Evolutionary conservation across 2,797 vertebrate genomes (phyloP), one percentile per base, ranked within the genome.

Genomic region (Scarus forsteni): DNA sequence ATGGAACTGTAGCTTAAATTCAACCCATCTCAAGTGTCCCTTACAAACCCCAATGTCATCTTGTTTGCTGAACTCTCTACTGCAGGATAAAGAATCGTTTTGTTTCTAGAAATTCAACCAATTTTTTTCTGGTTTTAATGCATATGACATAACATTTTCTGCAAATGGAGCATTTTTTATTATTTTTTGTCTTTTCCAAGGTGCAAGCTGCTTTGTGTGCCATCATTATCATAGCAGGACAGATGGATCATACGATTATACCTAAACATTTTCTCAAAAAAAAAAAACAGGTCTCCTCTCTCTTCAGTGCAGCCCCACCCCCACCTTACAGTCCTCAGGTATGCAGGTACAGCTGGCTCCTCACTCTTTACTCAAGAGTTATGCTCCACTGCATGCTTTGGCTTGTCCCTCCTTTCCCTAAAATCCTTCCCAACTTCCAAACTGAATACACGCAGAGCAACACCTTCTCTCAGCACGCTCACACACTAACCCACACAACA

Each of bases 301-400:
- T 46, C 49, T 69, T 56, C 51, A 42, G 8, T 50, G 49, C 63
- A 38, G 74, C 78, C 74, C 80, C 59, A 50, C 83, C 84, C 81
- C 78, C 66, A 62, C 65, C 49, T 80, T 75, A 81, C 62, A 65
- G 66, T 60, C 69, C 82, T 86, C 85, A 89, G 89, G 90, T 91
- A 92, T 93, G 91, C 3, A 48, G 80, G 80, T 75, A 77, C 84
- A 89, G 85, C 83, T 89, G 83, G 74, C 82, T 80, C 39, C 69
- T 50, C 1, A 38, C 69, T 74, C 77, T 78, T 80, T 62, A 55
- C 80, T 65, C 53, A 61, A 45, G 63, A 78, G 65, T 75, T 89
- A 66, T 81, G 77, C 64, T 73, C 38, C 69, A 54, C 46, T 42
- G 73, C 91, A 1, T 84, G 92, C 89, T 84, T 80, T 77, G 69